Conservation (phyloP, 2,113 vertebrate species). For the Rhinolophus ferrumequinum region DNA sequence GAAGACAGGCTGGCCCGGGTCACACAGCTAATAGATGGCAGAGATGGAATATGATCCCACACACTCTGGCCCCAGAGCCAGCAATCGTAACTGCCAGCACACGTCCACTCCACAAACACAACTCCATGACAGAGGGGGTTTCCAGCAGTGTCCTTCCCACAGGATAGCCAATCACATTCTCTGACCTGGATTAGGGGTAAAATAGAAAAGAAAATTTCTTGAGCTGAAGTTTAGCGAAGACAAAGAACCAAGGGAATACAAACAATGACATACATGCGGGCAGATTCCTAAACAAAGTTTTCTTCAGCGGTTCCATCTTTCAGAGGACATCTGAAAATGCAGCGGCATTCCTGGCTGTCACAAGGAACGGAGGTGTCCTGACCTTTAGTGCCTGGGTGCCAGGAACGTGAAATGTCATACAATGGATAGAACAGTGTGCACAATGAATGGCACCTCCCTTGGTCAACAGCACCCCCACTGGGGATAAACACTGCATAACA, state of each 20-base stretch:
- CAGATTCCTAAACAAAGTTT: background rate
- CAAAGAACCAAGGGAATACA: background rate
- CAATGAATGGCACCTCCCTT: background rate
- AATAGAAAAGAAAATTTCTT: background rate
- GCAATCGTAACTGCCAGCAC: background rate
- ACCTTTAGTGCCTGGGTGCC: background rate
- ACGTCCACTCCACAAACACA: background rate
- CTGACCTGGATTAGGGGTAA: too few species aligned
- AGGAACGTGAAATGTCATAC: background rate
- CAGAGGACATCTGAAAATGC: background rate
- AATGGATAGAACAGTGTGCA: background rate
- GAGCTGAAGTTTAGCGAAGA: constrained; percentile 32
- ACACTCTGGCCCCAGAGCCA: background rate
- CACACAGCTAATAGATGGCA: background rate
- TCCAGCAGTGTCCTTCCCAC: background rate
- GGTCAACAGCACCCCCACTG: background rate
- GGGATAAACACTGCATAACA: background rate
- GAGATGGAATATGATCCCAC: background rate
- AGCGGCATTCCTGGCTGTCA: background rate
- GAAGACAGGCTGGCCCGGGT: background rate
- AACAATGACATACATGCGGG: background rate
- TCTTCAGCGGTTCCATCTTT: background rate
- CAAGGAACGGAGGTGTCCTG: background rate
- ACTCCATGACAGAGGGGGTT: background rate
- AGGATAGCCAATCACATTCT: background rate